Evolutionary conservation across 2,797 vertebrate genomes (phyloP), one percentile per base, ranked within the genome.

Genomic region (Oreonectes daqikongensis): DNA sequence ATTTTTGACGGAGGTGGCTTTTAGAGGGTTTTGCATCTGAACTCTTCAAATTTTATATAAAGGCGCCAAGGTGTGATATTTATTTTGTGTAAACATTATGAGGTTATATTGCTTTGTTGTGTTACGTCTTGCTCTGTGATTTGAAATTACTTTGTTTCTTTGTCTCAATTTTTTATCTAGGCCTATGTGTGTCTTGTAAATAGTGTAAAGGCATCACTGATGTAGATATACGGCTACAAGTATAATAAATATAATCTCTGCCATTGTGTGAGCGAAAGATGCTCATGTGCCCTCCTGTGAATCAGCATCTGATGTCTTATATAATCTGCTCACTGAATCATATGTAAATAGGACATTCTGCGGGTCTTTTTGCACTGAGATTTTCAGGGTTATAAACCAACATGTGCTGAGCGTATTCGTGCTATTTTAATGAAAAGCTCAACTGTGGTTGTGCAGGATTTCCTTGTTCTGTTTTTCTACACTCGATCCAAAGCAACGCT

Each of bases 241-340:
- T 35, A n/a, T 50, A 20, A 50, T 9, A 8, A 50, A 50, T 50
- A 48, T 1, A 44, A 44, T 44, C 15, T 17, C 4, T 46, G 44
- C 17, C 4, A 17, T 46, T 46, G 17, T 46, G 15, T 11, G 12
- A 4, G 15, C 48, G 11, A 44, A 4, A 22, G 5, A 65, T 63
- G 53, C 28, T 38, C 30, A 14, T 40, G 14, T 44, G 46, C 5
- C 11, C 38, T 70, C 67, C 22, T 50, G 35, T 75, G 48, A 81
- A 67, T 69, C 46, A 68, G 69, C 73, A 48, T 57, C 69, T 81
- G 69, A 72, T 81, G 24, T 77, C 38, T 82, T 83, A 83, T 70
- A 55, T 81, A 81, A 81, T 81, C 61, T 32, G 60, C 40, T 24
- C 22, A 53, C 32, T 57, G 42, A 70, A 70, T 72, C 53, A 48